phyloP scores from a whole-genome alignment of 2,113 vertebrate species.

The Scortum barcoo region DNA sequence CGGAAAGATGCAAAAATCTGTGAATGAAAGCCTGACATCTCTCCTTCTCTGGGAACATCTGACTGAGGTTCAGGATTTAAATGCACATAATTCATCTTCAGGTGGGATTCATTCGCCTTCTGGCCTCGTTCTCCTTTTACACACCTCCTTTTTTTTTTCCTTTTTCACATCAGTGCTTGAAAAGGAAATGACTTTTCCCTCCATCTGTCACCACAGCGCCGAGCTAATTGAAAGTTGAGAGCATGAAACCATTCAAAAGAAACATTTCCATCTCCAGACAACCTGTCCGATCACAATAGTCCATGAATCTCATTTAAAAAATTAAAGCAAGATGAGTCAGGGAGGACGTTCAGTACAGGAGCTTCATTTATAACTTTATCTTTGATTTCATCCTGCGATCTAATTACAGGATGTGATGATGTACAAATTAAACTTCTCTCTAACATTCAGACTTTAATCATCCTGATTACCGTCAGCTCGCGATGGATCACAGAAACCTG shows the following conservation, averaged over 20 bases:
- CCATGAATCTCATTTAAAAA: constrained; percentile 2
- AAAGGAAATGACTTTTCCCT: constrained; percentile 46
- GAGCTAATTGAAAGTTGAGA: constrained; percentile 56
- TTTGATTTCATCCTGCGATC: background rate
- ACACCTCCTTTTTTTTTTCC: no score
- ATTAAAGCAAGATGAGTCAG: constrained; percentile 29
- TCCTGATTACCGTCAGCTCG: background rate
- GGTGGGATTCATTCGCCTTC: constrained; percentile 5
- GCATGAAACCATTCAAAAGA: constrained; percentile 45
- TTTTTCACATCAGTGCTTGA: constrained; percentile 18
- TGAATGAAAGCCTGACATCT: background rate
- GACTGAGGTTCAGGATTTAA: constrained; percentile 5
- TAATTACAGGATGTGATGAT: constrained; percentile 1
- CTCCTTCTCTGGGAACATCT: background rate
- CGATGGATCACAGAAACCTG: rapidly evolving
- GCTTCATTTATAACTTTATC: background rate
- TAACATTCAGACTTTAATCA: constrained; percentile 4
- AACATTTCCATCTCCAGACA: constrained; percentile 30
- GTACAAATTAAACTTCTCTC: constrained; percentile 15
- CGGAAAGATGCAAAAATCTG: no score
- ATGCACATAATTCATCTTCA: constrained; percentile 11
- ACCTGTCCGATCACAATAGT: constrained; percentile 25
- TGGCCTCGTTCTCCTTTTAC: background rate
- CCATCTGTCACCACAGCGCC: constrained; percentile 16
- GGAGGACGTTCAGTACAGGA: background rate